Evolutionary conservation across 2,888 invertebrate genomes (phyloP).

Genomic region (Pseudococcus jackbeardsleyi): DNA sequence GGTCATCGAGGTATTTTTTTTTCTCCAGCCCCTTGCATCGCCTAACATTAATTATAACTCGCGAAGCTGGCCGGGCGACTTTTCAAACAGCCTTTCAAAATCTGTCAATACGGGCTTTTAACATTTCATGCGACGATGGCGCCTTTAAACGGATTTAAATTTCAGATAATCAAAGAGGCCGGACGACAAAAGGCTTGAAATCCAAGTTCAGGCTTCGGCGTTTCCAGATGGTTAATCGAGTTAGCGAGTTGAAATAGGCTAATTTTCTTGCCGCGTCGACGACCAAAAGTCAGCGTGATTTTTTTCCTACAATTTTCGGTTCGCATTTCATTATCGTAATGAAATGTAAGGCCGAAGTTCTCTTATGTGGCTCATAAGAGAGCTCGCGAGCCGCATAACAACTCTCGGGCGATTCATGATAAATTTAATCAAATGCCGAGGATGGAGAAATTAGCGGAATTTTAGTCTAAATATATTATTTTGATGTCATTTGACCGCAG

Average conservation of each 20-base stretch:
- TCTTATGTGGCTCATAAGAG: background rate
- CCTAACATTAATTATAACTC: conserved; percentile 8
- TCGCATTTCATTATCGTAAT: background rate
- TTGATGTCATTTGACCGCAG: no score
- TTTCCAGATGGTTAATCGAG: conserved; percentile 31
- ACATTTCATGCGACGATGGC: conserved; percentile 20
- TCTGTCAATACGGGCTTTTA: conserved; percentile 34
- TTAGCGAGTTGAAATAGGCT: conserved; percentile 15
- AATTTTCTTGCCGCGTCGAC: background rate
- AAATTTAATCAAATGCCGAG: background rate
- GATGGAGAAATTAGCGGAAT: no score
- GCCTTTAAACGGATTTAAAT: conserved; percentile 42
- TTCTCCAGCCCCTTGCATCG: background rate
- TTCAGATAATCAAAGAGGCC: conserved; percentile 35
- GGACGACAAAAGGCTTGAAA: conserved; percentile 33
- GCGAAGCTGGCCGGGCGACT: background rate
- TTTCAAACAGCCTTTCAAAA: conserved; percentile 5
- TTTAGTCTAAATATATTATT: no score
- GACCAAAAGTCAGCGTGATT: background rate
- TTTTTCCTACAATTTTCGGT: background rate
- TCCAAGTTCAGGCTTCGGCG: background rate
- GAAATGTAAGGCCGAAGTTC: background rate
- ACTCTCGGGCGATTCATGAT: conserved; percentile 1
- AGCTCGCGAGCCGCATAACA: background rate
- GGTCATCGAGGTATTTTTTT: conserved; percentile 35